Evolutionary conservation across 35 echinoderm and acorn worm species (phyloP).

Genomic region (Stichopus chloronotus): DNA sequence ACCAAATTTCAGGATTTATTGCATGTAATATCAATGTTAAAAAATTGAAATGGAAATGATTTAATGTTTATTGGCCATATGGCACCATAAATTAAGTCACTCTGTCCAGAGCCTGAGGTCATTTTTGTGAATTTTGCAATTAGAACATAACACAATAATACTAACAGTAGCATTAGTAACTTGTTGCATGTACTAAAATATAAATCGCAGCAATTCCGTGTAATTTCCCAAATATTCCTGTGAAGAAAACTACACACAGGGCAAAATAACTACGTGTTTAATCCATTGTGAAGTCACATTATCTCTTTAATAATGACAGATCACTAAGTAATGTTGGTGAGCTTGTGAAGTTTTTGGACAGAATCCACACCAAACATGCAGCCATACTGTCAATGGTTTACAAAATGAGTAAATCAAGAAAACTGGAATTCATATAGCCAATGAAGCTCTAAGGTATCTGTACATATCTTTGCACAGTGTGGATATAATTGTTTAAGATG

Average conservation of each 20-base stretch:
- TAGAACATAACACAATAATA: neutral
- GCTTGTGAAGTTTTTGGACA: neutral
- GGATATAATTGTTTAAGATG: conserved; percentile 25
- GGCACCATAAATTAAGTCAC: neutral
- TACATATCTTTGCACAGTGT: conserved; percentile 15
- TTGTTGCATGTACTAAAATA: neutral
- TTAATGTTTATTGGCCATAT: neutral
- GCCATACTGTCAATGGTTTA: conserved; percentile 7
- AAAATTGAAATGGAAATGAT: neutral
- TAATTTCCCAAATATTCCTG: conserved; percentile 18
- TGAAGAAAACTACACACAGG: neutral
- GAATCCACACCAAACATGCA: neutral
- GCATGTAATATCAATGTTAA: neutral
- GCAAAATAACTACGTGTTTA: neutral
- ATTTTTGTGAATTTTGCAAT: neutral
- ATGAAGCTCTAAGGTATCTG: neutral
- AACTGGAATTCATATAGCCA: neutral
- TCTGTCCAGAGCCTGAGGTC: neutral
- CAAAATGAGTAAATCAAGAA: conserved; percentile 25
- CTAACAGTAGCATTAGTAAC: neutral
- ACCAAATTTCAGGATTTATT: neutral
- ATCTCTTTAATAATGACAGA: neutral
- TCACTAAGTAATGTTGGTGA: neutral
- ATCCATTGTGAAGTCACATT: neutral
- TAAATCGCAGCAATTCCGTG: neutral